Conservation (phyloP, 2,113 vertebrate species). For the Mustelus asterias region DNA sequence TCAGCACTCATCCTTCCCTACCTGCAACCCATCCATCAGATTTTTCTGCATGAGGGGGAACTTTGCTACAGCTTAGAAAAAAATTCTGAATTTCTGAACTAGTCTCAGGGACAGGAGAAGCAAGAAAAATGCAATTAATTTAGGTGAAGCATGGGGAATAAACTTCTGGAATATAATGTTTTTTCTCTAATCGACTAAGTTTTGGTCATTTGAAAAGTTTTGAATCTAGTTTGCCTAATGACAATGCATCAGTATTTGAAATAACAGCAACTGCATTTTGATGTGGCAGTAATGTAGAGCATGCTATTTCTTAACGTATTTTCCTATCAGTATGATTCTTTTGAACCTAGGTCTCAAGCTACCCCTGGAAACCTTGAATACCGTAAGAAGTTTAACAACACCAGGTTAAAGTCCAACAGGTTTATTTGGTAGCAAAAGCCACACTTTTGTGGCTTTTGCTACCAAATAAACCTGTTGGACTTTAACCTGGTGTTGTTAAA, state of each 20-base stretch:
- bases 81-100: neutral
- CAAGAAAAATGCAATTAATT: neutral
- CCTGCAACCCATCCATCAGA: neutral
- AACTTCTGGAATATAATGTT: neutral
- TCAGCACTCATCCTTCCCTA: neutral
- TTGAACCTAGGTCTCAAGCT: neutral
- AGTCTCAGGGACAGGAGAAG: neutral
- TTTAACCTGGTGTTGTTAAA: no score
- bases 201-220: neutral
- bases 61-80: neutral
- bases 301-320: neutral
- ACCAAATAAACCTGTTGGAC: no score
- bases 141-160: neutral
- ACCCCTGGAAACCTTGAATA: neutral
- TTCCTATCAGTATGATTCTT: neutral
- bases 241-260: neutral
- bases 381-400: no score
- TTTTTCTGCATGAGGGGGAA: neutral
- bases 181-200: neutral
- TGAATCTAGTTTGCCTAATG: neutral
- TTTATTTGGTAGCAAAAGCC: no score
- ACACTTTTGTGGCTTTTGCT: no score
- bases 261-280: neutral
- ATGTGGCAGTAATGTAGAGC: neutral
- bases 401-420: no score